Evolutionary conservation across 2,888 invertebrate species (phyloP), one percentile per base, ranked within the genome.

Genomic region (Himalopsyche kuldschensis): DNA sequence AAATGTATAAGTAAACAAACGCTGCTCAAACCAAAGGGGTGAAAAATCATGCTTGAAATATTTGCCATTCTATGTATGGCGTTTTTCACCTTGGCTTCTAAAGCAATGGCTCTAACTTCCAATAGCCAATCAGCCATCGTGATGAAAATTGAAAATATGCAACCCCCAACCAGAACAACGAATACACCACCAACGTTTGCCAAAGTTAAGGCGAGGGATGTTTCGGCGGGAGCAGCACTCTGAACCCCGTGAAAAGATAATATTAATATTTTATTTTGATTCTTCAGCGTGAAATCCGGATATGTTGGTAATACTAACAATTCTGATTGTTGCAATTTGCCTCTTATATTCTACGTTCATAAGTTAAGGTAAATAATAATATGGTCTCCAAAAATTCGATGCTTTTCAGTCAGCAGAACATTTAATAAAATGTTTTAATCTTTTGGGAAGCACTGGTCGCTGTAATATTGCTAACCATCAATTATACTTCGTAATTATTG

Each of bases 181-280:
- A 96, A 97, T 69, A 97, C 94, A 69, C 97, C 97, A 86, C 95
- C 94, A 55, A 97, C 95, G 90, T 97, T 97, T 85, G 93, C 92
- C 87, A 98, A 91, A 81, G 93, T 93, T 82, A 96, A 89, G 79
- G 92, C 90, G 17, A 89, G 89, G 87, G 92, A 55, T 1, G n/a
- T 90, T 88, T 90, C 87, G 48, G 88, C 87, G 4, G 82, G 81
- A 30, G 48, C 82, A 17, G 80, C 55, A n/a, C 6, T 35, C 24
- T 89, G 79, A 55, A 80, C 69, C 79, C 24, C 35, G 48, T 24
- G 32, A 41, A 41, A 41, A 41, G 41, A 41, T 15, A 15, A 15
- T 15, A 15, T 1, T 15, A 5, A 35, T 41, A 15, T 41, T 41
- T 41, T 15, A 41, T 15, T 41, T 41, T 15, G 3, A 15, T 15